Evolutionary conservation across 2,113 vertebrate genomes (phyloP).

Genomic region (Hydrochoerus hydrochaeris): DNA sequence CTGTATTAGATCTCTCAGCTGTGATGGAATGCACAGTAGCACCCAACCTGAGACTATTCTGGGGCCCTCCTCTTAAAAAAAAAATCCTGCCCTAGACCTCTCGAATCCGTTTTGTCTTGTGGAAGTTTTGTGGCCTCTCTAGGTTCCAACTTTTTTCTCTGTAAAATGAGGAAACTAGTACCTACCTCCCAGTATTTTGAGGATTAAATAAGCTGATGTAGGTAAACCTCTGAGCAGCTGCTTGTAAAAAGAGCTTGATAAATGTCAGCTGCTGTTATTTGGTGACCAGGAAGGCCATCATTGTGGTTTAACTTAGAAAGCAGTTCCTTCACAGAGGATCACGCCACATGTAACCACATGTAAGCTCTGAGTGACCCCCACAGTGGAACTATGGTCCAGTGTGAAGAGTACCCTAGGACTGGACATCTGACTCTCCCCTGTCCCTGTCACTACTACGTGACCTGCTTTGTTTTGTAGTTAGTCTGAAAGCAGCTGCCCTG

Average conservation of each 20-base stretch:
- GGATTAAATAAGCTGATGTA: slow-evolving; percentile 5
- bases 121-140: neutral
- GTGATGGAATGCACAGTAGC: too few relatives aligned
- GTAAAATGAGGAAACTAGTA: neutral
- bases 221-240: slow-evolving; percentile 45
- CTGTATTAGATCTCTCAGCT: neutral
- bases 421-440: neutral
- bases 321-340: slow-evolving; percentile 32
- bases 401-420: neutral
- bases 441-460: neutral
- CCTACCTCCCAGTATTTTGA: neutral
- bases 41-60: neutral
- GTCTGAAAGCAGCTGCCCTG: neutral
- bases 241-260: neutral
- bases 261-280: slow-evolving; percentile 53
- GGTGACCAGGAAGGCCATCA: slow-evolving; percentile 12
- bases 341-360: neutral
- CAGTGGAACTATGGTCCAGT: neutral
- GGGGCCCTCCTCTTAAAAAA: neutral
- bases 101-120: slow-evolving; percentile 1
- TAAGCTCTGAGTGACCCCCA: neutral
- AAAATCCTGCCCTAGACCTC: neutral
- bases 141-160: neutral
- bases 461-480: neutral
- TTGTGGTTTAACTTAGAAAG: slow-evolving; percentile 45